Evolutionary conservation across 2,797 vertebrate species (phyloP).

Genomic region (Poecilia gillii): DNA sequence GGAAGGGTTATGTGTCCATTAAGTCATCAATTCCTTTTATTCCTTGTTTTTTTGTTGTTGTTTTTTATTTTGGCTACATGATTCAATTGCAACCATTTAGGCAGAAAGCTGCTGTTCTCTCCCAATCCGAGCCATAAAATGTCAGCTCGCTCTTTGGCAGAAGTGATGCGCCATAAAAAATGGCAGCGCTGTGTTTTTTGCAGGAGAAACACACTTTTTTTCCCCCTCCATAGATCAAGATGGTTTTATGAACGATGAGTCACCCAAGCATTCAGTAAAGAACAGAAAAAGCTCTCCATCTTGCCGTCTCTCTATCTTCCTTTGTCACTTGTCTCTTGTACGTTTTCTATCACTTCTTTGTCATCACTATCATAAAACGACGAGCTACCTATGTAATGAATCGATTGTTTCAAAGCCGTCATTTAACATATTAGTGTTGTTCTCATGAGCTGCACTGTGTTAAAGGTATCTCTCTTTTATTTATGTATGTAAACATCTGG

Average conservation of each 20-base stretch:
- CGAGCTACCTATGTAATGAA: slow-evolving; percentile 4
- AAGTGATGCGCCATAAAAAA: slow-evolving; percentile 38
- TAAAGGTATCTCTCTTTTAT: not conserved
- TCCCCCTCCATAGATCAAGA: slow-evolving; percentile 26
- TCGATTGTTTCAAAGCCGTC: slow-evolving; percentile 1
- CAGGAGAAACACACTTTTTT: slow-evolving; percentile 8
- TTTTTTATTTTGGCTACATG: not conserved
- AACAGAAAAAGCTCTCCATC: slow-evolving; percentile 49
- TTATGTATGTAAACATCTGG: not conserved
- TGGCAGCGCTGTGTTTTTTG: slow-evolving; percentile 24
- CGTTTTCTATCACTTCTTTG: slow-evolving; percentile 49
- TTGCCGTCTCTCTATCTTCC: slow-evolving; percentile 26
- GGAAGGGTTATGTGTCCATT: not conserved
- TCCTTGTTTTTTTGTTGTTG: not conserved
- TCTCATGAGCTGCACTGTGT: not conserved
- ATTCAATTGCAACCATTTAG: slow-evolving; percentile 40
- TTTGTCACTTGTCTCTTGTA: slow-evolving; percentile 30
- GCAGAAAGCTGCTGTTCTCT: slow-evolving; percentile 24
- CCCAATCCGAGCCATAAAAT: slow-evolving; percentile 13
- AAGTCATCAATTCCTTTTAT: not conserved
- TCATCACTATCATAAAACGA: slow-evolving; percentile 31
- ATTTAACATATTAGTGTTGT: slow-evolving; percentile 15
- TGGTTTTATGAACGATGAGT: slow-evolving; percentile 55
- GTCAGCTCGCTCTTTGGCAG: slow-evolving; percentile 17
- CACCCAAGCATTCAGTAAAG: slow-evolving; percentile 37